Evolutionary conservation across 2,888 invertebrate species (phyloP), one percentile per base, ranked within the genome.

Genomic region (Eupithecia pulchellata): DNA sequence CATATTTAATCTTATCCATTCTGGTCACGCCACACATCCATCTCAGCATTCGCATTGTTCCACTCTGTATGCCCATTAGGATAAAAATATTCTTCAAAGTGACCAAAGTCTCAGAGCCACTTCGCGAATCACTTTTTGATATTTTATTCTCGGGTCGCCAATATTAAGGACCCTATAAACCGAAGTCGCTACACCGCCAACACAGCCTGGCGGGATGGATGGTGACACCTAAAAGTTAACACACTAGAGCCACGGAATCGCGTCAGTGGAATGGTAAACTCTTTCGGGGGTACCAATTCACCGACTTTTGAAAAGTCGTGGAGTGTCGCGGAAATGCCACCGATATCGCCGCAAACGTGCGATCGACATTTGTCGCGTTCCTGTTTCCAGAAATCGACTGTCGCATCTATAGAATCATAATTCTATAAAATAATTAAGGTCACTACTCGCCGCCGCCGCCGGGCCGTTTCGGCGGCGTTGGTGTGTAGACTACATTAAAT

Each of bases 71-170:
- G 30, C 34, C 34, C 61, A 61, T 34, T 61, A 34, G 61, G 34
- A 34, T 36, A 61, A 61, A 61, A 61, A 61, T 61, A 61, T 34
- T 61, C 34, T 61, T 61, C 25, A 61, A 60, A 61, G 25, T 61
- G 61, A 34, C 61, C 61, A 30, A 32, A 14, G 61, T 34, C 32
- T 61, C 32, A 6, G 61, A 30, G n/a, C 34, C n/a, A 34, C 61
- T 61, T 61, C 61, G 32, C 36, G 34, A 61, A 61, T 61, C 61
- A 61, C 61, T 61, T 61, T 34, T 34, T 34, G 32, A 36, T 61
- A 34, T 61, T 34, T 61, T 34, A 30, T 60, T 61, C 36, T 61
- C 34, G 61, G 61, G 61, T 34, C 34, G 34, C 61, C 29, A 32
- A 4, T n/a, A n/a, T 17, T 9, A 60, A 3, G 52, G 52, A 52